These are phyloP conservation scores for Gobiocypris rarus DNA, from an alignment of 2,113 vertebrate species.

Conservation along the genomic window DNA sequence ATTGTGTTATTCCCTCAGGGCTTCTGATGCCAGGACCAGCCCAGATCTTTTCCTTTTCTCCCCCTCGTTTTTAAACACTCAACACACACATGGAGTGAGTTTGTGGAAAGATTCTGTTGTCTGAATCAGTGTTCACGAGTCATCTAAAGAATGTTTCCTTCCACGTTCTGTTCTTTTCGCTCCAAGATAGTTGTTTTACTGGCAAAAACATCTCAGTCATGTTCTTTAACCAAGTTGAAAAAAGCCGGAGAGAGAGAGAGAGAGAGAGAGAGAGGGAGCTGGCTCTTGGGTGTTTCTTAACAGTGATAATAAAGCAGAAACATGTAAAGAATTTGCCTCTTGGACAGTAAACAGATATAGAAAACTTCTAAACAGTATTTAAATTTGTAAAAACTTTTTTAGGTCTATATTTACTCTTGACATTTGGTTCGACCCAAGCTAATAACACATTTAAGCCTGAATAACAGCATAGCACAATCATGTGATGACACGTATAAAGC, in stretches of 20 bases:
- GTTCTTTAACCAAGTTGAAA: constrained; percentile 19
- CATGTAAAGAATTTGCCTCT: constrained; percentile 27
- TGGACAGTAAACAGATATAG: constrained; percentile 3
- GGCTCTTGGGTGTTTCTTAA: neutral
- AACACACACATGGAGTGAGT: constrained; percentile 67
- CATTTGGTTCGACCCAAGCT: constrained; percentile 16
- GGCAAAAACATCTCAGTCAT: constrained; percentile 36
- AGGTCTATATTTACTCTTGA: constrained; percentile 3
- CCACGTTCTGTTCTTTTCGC: neutral
- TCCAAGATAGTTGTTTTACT: constrained; percentile 30
- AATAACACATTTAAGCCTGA: constrained; percentile 42
- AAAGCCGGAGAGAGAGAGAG: neutral
- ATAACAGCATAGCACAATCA: constrained; percentile 38
- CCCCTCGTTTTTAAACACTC: constrained; percentile 56
- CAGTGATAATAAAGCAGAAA: constrained; percentile 11
- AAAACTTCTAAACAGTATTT: constrained; percentile 19
- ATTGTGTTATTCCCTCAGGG: constrained; percentile 65
- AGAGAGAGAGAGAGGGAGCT: too few relatives aligned
- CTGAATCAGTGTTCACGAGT: constrained; percentile 8
- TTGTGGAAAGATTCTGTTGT: constrained; percentile 54
- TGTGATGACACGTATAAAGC: constrained; percentile 37
- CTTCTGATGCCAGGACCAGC: constrained; percentile 43
- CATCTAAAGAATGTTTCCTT: constrained; percentile 19
- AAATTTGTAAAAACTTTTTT: neutral
- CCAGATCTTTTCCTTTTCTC: constrained; percentile 35